Conservation (phyloP, 2,797 vertebrate species). For the Gallinago stenura region DNA sequence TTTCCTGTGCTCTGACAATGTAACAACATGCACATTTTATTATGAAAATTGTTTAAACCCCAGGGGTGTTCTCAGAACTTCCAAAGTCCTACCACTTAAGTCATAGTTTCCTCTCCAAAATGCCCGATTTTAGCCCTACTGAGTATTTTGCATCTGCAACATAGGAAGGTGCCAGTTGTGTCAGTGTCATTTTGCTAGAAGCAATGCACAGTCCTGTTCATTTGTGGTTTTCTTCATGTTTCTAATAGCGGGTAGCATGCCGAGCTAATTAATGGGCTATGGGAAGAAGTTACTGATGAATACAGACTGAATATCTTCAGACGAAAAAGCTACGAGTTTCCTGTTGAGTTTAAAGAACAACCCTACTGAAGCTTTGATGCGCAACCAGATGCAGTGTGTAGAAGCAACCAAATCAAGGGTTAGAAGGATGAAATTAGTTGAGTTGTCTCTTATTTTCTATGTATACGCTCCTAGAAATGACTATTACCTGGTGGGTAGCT, state of each 20-base stretch:
- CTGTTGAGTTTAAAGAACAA: slow-evolving; percentile 4
- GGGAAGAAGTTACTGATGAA: not conserved
- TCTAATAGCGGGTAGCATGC: not conserved
- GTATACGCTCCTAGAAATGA: not conserved
- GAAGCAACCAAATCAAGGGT: slow-evolving; percentile 3
- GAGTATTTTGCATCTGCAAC: not conserved
- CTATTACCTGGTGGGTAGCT: not conserved
- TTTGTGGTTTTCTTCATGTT: not conserved
- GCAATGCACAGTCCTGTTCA: not conserved
- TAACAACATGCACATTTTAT: not conserved
- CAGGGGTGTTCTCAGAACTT: not conserved
- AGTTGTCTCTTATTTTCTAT: not conserved
- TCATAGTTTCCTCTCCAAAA: not conserved
- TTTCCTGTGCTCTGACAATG: not conserved
- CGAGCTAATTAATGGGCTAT: not conserved
- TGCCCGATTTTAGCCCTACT: not conserved
- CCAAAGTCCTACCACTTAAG: not conserved
- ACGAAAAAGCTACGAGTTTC: not conserved
- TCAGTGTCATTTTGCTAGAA: not conserved
- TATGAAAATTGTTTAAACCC: not conserved
- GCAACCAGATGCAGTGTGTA: not conserved
- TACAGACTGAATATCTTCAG: not conserved
- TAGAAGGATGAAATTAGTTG: not conserved
- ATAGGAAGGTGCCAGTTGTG: not conserved
- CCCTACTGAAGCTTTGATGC: not conserved